phyloP scores from a whole-genome alignment of 1,140 invertebrate species.

The Bombus waltoni region DNA sequence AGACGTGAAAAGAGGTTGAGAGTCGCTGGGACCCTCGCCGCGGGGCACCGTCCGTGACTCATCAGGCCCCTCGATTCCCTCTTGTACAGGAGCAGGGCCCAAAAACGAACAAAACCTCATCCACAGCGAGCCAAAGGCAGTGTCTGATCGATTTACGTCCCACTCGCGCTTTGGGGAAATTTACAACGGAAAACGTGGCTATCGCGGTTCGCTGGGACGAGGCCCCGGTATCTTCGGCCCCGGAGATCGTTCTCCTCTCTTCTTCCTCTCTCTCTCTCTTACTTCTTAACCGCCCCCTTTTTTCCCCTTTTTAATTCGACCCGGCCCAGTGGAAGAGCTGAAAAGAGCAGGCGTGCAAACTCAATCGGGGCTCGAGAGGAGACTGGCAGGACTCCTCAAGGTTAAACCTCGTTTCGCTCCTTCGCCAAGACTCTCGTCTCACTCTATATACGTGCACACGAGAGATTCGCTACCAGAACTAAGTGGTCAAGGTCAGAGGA shows the following conservation, averaged over 20 bases:
- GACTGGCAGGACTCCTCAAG: conserved; percentile 61
- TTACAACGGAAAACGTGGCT: conserved; percentile 74
- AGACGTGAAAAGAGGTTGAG: conserved; percentile 63
- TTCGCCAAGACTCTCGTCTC: not conserved
- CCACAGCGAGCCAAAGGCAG: conserved; percentile 75
- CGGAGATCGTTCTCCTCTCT: conserved; percentile 32
- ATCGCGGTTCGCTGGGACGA: conserved; percentile 56
- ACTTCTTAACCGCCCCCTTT: not conserved
- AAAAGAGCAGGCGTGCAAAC: conserved; percentile 59
- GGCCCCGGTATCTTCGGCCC: conserved; percentile 49
- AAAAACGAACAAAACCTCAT: conserved; percentile 80
- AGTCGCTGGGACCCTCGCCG: conserved; percentile 77
- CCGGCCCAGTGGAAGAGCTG: conserved; percentile 50
- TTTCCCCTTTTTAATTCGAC: conserved; percentile 61
- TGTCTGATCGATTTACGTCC: conserved; percentile 81
- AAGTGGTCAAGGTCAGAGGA: conserved; percentile 60
- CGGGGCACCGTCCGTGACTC: conserved; percentile 82
- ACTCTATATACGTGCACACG: not conserved
- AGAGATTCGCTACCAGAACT: conserved; percentile 41
- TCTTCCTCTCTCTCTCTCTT: not conserved
- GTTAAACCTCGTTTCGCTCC: conserved; percentile 57
- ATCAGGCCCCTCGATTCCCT: conserved; percentile 82
- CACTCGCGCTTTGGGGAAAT: conserved; percentile 79
- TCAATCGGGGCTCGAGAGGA: conserved; percentile 53
- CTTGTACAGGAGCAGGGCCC: conserved; percentile 80